A percentile compares a stretch with the other conserved stretches of the same genome.
phyloP scores from a whole-genome alignment of 2,797 vertebrate species.

The Mormyrops attenuatus region DNA sequence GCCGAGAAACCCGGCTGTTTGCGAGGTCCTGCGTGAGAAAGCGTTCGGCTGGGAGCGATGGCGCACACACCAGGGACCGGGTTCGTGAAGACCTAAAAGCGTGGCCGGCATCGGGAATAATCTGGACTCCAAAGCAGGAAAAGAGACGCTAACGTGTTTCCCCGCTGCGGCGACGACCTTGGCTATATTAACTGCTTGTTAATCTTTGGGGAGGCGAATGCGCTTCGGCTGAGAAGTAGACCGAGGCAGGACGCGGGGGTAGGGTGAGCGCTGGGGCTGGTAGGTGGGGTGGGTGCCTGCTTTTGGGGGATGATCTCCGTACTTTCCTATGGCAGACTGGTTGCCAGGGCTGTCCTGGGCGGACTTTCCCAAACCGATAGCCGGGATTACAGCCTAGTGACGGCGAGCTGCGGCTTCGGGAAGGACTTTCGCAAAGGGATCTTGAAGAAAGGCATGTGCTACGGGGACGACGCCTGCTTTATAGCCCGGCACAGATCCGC shows the following conservation, averaged over 20 bases:
- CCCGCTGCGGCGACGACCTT: conserved; percentile 21
- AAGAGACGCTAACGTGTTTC: conserved; percentile 16
- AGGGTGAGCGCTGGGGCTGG: conserved; percentile 34
- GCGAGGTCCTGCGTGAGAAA: conserved; percentile 15
- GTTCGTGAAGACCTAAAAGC: conserved; percentile 26
- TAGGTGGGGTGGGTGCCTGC: conserved; percentile 53
- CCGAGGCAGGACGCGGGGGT: conserved; percentile 44
- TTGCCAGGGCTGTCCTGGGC: conserved; percentile 71
- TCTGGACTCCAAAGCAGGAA: background rate
- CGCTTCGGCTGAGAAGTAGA: conserved; percentile 18
- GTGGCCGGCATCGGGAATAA: background rate
- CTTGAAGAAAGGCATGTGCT: conserved; percentile 96
- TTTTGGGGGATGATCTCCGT: conserved; percentile 71
- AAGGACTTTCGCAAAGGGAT: conserved; percentile 85
- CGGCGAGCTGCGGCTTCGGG: conserved; percentile 72
- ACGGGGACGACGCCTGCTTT: conserved; percentile 94
- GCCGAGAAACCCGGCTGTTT: conserved; percentile 22
- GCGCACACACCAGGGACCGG: conserved; percentile 26
- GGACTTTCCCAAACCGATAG: conserved; percentile 74
- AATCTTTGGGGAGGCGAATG: conserved; percentile 34
- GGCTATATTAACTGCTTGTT: background rate
- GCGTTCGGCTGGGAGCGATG: conserved; percentile 30
- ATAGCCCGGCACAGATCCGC: conserved; percentile 80
- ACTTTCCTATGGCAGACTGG: conserved; percentile 71
- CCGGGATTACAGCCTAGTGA: conserved; percentile 73